Evolutionary conservation across 2,888 invertebrate genomes (phyloP).

Genomic region (Cheilosia urbana): DNA sequence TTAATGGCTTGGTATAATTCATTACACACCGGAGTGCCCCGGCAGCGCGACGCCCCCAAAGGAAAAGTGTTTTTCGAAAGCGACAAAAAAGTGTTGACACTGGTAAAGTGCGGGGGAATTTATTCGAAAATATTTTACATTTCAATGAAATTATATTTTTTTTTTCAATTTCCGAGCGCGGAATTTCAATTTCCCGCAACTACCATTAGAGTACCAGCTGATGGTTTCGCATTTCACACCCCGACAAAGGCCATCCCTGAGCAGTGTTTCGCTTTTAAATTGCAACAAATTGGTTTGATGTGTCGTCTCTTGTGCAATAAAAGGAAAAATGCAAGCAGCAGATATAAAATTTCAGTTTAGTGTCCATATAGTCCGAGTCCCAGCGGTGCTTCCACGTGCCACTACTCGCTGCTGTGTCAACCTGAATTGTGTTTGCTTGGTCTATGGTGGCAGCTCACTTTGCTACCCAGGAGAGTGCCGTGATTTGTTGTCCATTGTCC

Average conservation of each 20-base stretch:
- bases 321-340: conserved; percentile 48
- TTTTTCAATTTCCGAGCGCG: conserved; percentile 49
- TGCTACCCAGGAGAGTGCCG: conserved; percentile 21
- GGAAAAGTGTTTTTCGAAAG: conserved; percentile 36
- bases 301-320: conserved; percentile 30
- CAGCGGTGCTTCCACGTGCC: conserved; percentile 21
- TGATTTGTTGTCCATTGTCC: conserved; percentile 59
- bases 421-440: conserved; percentile 13
- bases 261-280: conserved; percentile 38
- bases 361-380: conserved; percentile 17
- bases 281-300: conserved; percentile 74
- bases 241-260: conserved; percentile 7
- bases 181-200: conserved; percentile 67
- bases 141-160: conserved; percentile 49
- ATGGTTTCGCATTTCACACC: conserved; percentile 11
- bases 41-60: neutral
- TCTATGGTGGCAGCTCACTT: conserved; percentile 41
- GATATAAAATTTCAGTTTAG: conserved; percentile 57
- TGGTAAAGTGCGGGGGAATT: conserved; percentile 7
- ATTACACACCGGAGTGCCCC: conserved; percentile 34
- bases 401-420: conserved; percentile 5
- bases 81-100: conserved; percentile 34
- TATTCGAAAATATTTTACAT: conserved; percentile 59
- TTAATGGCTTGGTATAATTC: conserved; percentile 62
- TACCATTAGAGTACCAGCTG: no score